A percentile compares a stretch with the other conserved stretches of the same genome.
These are phyloP conservation scores for Silurus glanis DNA, from an alignment of 2,113 vertebrate genomes.

Conservation along the genomic window DNA sequence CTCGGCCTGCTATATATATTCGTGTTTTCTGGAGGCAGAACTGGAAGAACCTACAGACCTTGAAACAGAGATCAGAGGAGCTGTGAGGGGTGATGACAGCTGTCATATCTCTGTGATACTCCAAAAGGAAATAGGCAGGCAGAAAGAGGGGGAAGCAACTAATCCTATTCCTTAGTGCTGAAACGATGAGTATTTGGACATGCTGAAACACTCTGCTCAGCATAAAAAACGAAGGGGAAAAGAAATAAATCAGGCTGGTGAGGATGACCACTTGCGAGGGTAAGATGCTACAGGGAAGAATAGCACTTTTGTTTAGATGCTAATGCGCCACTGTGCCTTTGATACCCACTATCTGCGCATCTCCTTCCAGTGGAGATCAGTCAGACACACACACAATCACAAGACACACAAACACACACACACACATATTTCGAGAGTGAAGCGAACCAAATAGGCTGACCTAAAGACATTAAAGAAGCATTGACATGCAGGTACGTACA, in stretches of 20 bases:
- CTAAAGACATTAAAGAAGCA: slow-evolving; percentile 60
- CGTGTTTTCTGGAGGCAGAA: slow-evolving; percentile 40
- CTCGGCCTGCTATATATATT: not conserved
- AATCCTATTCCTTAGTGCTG: slow-evolving; percentile 70
- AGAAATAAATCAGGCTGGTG: slow-evolving; percentile 69
- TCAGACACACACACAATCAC: slow-evolving; percentile 23
- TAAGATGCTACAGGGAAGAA: slow-evolving; percentile 66
- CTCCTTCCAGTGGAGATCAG: slow-evolving; percentile 54
- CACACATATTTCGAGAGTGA: slow-evolving; percentile 69
- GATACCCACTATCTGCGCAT: slow-evolving; percentile 67
- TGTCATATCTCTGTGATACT: slow-evolving; percentile 70
- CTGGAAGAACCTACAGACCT: slow-evolving; percentile 69
- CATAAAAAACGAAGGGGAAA: slow-evolving; percentile 66
- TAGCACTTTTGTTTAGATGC: slow-evolving; percentile 74
- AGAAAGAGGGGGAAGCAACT: slow-evolving; percentile 64
- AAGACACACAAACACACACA: slow-evolving; percentile 6
- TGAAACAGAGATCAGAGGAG: slow-evolving; percentile 74
- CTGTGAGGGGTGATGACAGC: slow-evolving; percentile 74
- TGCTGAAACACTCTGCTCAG: slow-evolving; percentile 66
- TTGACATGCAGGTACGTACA: not conserved
- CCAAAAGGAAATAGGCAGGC: slow-evolving; percentile 59
- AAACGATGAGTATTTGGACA: slow-evolving; percentile 57
- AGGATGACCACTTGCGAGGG: slow-evolving; percentile 73
- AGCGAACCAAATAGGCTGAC: slow-evolving; percentile 69
- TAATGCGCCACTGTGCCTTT: slow-evolving; percentile 75